Base-by-base conservation (phyloP, 2,113 vertebrate species). In the Zootoca vivipara region DNA sequence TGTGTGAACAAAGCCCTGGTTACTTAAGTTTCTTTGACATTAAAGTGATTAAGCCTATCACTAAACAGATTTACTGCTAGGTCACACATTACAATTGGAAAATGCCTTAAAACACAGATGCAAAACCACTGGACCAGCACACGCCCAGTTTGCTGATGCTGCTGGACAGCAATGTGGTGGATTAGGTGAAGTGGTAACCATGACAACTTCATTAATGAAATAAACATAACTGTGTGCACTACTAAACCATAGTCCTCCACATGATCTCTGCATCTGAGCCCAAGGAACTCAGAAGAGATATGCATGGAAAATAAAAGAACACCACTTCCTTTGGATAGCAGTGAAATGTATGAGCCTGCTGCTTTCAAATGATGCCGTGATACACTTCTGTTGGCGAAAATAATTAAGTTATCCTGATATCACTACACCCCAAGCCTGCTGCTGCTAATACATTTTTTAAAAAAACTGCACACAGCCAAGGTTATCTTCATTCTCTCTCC, bases 131-230 rank as follows among this genome's bases (percentile, higher is more conserved):
- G 9, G 35, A 40, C 8, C n/a, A n/a, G 24, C 26, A 5, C 18
- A 40, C 73, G 40, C 38, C 35, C 35, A 28, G 4, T 24, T 20
- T 87, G 67, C 26, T 28, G 0, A 1, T 10, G 85, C 78, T 73
- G 74, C 2, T 85, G 83, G 26, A n/a, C 15, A 86, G 81, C 46
- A 64, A 64, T 52, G 72, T 69, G 65, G 78, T 80, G 87, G 90
- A 84, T 82, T 75, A 73, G 88, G 81, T 69, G 72, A 92, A 85
- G 28, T 67, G 75, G 95, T 94, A 92, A 92, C 86, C 93, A 94
- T 91, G 91, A 87, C 90, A 90, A 95, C 92, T 77, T 74, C 85
- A 92, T 91, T 92, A 94, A 78, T 83, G 91, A 93, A 92, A 92
- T 40, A 91, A 95, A 94, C 85, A 75, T 35, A 81, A 81, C 85